A percentile compares a stretch with the other conserved stretches of the same genome.
Evolutionary conservation across 2,888 invertebrate species (phyloP).

Genomic region (Tineola bisselliella): DNA sequence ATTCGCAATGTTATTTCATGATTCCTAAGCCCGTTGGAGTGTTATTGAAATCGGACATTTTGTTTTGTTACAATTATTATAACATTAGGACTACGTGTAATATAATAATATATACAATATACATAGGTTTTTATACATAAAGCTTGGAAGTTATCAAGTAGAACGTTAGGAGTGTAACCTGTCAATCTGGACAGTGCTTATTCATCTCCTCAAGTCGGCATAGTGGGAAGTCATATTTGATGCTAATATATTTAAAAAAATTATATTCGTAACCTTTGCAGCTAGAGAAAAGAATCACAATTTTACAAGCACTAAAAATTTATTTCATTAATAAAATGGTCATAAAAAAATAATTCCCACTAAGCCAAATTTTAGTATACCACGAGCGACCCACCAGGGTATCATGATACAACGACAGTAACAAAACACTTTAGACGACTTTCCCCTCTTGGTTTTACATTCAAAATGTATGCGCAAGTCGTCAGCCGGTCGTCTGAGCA

Average conservation of each 20-base stretch:
- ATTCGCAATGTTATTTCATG: background rate
- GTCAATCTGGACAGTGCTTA: too few species aligned
- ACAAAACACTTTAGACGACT: constrained; percentile 12
- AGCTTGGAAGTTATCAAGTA: too few species aligned
- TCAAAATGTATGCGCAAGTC: constrained; percentile 15
- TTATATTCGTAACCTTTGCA: too few species aligned
- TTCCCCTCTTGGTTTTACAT: constrained; percentile 12
- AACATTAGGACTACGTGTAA: too few species aligned
- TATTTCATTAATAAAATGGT: background rate
- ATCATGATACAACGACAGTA: constrained; percentile 2
- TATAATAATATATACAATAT: too few species aligned
- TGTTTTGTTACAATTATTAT: too few species aligned
- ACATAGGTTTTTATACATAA: too few species aligned
- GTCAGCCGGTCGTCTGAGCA: constrained; percentile 12
- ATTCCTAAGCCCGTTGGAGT: background rate
- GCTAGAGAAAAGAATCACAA: background rate
- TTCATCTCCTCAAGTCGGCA: too few species aligned
- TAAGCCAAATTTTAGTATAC: constrained; percentile 4
- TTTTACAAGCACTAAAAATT: background rate
- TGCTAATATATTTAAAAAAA: too few species aligned
- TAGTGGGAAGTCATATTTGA: too few species aligned
- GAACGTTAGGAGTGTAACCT: too few species aligned
- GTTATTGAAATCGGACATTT: background rate
- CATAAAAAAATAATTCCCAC: constrained; percentile 6
- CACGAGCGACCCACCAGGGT: constrained; percentile 3